Evolutionary conservation across 2,797 vertebrate species (phyloP), one percentile per base, ranked within the genome.

Genomic region (Diplodus sargus): DNA sequence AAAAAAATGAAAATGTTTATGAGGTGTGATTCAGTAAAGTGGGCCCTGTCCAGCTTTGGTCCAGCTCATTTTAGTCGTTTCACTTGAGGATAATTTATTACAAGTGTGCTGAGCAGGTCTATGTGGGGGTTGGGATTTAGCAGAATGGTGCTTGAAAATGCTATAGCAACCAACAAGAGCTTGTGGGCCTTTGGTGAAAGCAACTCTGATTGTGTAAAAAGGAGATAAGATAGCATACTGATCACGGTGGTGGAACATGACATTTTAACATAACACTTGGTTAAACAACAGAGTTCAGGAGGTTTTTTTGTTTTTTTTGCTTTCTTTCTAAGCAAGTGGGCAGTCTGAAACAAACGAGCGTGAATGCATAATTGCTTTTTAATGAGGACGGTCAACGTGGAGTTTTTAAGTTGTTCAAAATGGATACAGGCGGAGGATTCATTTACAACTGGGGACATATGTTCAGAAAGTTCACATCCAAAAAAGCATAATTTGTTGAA

Each of bases 41-140:
- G 96, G 34, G 93, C 93, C 94, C 92, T 85, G 89, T 91, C 91
- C 91, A 78, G 87, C 95, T 95, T 49, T 92, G 94, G 95, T 95
- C 96, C 94, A 90, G 96, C 96, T 91, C 95, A 90, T 95, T 93
- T 96, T 96, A 97, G 96, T 95, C 95, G 95, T 96, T 97, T 97
- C 97, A 97, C 97, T 98, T 97, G 96, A 97, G 96, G 95, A 96
- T 98, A 97, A 99, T 98, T 98, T 98, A 99, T 98, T 96, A 97
- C 96, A 96, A 98, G 97, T 97, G 97, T 95, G 96, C 95, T 95
- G 96, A 96, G 96, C 96, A 96, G 96, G 90, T 92, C 90, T 73
- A 73, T 89, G 92, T 94, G 94, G 94, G 94, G 94, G 94, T 85
- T 89, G 93, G 94, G 93, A 93, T 87, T 90, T 75, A 83, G 87